These are phyloP conservation scores for Trissolcus basalis DNA, from an alignment of 1,140 invertebrate genomes.

Conservation along the genomic window DNA sequence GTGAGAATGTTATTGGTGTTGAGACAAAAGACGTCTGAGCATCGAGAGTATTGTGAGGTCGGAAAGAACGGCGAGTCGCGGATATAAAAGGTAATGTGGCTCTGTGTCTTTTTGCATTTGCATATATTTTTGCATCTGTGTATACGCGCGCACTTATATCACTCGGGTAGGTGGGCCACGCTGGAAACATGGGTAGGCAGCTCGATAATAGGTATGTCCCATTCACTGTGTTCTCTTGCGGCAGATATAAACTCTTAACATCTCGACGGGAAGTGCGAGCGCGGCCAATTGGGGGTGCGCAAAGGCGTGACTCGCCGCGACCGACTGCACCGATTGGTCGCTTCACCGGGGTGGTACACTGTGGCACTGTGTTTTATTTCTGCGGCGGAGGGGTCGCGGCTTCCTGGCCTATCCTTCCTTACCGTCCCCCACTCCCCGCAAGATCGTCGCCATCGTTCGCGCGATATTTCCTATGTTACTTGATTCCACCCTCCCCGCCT, in stretches of 20 bases:
- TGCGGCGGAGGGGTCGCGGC: constrained; percentile 65
- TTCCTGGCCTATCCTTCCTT: constrained; percentile 65
- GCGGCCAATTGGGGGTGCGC: constrained; percentile 58
- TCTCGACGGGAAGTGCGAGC: constrained; percentile 58
- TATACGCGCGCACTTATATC: constrained; percentile 52
- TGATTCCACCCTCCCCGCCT: constrained; percentile 23
- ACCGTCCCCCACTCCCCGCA: constrained; percentile 41
- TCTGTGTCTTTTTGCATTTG: constrained; percentile 61
- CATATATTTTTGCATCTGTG: constrained; percentile 51
- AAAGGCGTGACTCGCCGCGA: constrained; percentile 55
- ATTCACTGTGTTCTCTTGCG: constrained; percentile 57
- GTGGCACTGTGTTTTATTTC: constrained; percentile 75
- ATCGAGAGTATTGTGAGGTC: constrained; percentile 65
- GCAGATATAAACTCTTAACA: constrained; percentile 73
- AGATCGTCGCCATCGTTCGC: constrained; percentile 47
- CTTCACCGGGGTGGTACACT: constrained; percentile 70
- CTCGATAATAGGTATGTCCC: constrained; percentile 65
- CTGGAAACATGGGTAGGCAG: constrained; percentile 59
- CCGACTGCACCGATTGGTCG: constrained; percentile 60
- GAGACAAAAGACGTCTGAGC: constrained; percentile 64
- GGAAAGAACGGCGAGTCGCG: constrained; percentile 64
- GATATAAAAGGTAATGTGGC: constrained; percentile 69
- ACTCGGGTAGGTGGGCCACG: constrained; percentile 62
- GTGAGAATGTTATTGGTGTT: not conserved
- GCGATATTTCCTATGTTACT: constrained; percentile 41